Base-by-base conservation (phyloP, 2,113 vertebrate species). In the Pelvicachromis taeniatus region DNA sequence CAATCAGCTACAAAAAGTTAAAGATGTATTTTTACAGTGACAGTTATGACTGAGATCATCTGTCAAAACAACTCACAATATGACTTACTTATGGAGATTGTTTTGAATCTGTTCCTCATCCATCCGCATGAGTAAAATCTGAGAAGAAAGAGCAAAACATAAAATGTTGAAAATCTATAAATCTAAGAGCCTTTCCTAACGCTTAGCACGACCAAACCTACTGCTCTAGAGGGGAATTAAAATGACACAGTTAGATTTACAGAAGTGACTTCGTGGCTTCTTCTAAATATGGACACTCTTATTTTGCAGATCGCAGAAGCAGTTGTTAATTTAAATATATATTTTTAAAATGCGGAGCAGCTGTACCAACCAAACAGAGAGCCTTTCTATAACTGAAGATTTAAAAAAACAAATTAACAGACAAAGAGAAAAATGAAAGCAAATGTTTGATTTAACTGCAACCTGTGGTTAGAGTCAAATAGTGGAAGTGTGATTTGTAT, bases 301-400 rank as follows among this genome's bases (percentile, higher is more conserved):
- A 3, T 54, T 56, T 86, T 14, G 61, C 7, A 84, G 17, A 77
- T 79, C 85, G 38, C 35, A 81, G 61, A 90, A 87, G 9, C 40
- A 77, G 45, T 59, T 77, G 78, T 58, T 85, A 0, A 83, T 91
- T 91, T 87, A 48, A 88, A 91, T 91, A 79, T 1, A 65, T 88
- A 89, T 87, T 88, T 88, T 89, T 87, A 84, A 84, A 84, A 77
- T 52, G 10, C 1, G 2, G 48, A 40, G 70, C 80, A 82, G 88
- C 89, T 90, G 84, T 23, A 78, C 35, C 26, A 23, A 45, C 14
- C n/a, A 50, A 26, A 80, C 7, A 56, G 33, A 80, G 17, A 85
- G 17, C 21, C 4, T 26, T 54, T 59, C 17, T 0, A 9, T 13
- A 26, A 70, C 14, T 23, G 4, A 9, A 45, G 9, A 29, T 6